Conservation (phyloP, 2,797 vertebrate species). For the Phrynocephalus forsythii region DNA sequence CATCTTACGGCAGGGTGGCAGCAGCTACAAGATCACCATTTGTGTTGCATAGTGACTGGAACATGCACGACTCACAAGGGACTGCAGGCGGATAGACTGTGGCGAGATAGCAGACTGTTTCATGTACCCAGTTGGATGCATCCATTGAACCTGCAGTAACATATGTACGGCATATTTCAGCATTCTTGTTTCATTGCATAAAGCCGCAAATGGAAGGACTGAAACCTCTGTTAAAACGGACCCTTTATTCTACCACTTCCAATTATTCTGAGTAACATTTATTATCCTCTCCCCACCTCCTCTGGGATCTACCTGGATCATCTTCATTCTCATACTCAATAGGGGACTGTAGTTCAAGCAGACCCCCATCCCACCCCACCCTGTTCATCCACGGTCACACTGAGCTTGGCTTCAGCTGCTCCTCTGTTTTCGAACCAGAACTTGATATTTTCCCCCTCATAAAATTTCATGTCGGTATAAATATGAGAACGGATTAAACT, state of each 20-base stretch:
- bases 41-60: too few relatives aligned
- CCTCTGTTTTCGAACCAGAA: slow-evolving; percentile 68
- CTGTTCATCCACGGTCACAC: neutral
- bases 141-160: neutral
- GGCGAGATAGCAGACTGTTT: neutral
- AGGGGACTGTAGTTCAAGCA: too few relatives aligned
- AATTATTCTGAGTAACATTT: slow-evolving; percentile 46
- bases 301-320: slow-evolving; percentile 55
- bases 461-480: slow-evolving; percentile 91
- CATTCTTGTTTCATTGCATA: neutral
- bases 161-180: neutral
- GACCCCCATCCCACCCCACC: too few relatives aligned
- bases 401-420: slow-evolving; percentile 38
- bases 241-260: slow-evolving; percentile 18
- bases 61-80: neutral
- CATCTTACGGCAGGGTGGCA: neutral
- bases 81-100: neutral
- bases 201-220: neutral
- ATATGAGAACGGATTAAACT: slow-evolving; percentile 89
- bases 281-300: slow-evolving; percentile 13
- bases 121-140: neutral
- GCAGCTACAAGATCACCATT: neutral
- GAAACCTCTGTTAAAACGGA: too few relatives aligned
- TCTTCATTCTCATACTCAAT: neutral
- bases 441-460: slow-evolving; percentile 68